Base-by-base conservation (phyloP, 2,888 invertebrate genomes). In the Drosophila anomalata region DNA sequence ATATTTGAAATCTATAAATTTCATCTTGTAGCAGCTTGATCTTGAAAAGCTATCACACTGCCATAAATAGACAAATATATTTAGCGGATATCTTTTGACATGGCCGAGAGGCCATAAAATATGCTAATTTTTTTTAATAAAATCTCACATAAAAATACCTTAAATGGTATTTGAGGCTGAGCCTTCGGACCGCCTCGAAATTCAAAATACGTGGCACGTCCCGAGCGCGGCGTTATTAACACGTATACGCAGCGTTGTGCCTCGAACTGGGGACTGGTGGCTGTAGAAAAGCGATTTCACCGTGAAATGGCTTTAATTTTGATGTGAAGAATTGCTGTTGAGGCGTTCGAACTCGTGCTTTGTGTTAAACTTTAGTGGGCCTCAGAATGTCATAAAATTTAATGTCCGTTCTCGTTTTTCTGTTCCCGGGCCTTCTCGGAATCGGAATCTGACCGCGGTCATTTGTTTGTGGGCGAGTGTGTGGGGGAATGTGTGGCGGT, bases 311-410 rank as follows among this genome's bases (percentile, higher is more conserved):
- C 87, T 81, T 86, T 81, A 81, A 81, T 79, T 79, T 83, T 60
- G 86, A 75, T 86, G 65, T 71, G 58, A 63, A 53, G 71, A 81
- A 76, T 39, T 52, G 56, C 33, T 56, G 14, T 65, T 63, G 39
- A 53, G 67, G 69, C 69, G 73, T 83, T 83, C 59, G 62, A 82
- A 79, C 77, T 84, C 80, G 36, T n/a, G n/a, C 6, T 7, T 36
- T 36, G 36, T 81, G 87, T 83, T 81, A 68, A 86, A 86, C 71
- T 79, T 81, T 76, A 76, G 76, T 86, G 66, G 71, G 81, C 63
- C 81, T 80, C 78, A 76, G 79, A 87, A 80, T 73, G 84, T 76
- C 87, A 77, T 82, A 80, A 84, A 82, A 82, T 77, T 67, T 87
- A 87, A 87, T 87, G 85, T 70, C 63, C 8, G 61, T 65, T 53